phyloP scores from a whole-genome alignment of 1,140 invertebrate species.

The Rhyzopertha dominica region DNA sequence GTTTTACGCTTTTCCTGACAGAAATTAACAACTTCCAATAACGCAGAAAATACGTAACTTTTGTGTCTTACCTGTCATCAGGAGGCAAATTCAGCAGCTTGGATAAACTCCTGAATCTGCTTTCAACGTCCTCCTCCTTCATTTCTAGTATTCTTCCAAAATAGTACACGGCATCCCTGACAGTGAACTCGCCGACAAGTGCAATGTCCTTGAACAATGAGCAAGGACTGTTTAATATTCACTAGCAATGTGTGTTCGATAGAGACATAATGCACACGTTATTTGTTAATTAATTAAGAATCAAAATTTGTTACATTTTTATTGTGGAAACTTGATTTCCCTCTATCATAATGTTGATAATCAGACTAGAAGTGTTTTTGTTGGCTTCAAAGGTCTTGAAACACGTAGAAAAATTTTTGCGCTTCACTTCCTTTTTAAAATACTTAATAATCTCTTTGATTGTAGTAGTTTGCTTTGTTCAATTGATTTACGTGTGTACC shows the following conservation, averaged over 20 bases:
- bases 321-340: background rate
- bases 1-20: background rate
- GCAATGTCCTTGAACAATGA: slow-evolving; percentile 69
- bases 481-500: too few relatives aligned
- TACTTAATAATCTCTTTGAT: too few relatives aligned
- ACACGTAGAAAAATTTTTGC: background rate
- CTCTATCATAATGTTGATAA: background rate
- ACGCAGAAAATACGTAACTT: too few relatives aligned
- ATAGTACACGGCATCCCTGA: slow-evolving; percentile 78
- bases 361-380: background rate
- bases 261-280: too few relatives aligned
- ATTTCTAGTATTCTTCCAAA: slow-evolving; percentile 86
- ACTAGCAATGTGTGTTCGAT: background rate
- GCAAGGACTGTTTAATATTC: background rate
- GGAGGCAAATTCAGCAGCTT: slow-evolving; percentile 70
- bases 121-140: slow-evolving; percentile 56
- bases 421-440: too few relatives aligned
- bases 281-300: too few relatives aligned
- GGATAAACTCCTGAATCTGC: slow-evolving; percentile 63
- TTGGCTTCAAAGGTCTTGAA: background rate
- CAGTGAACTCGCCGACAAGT: slow-evolving; percentile 79
- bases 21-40: background rate
- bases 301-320: too few relatives aligned
- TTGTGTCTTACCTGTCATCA: slow-evolving; percentile 46
- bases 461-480: too few relatives aligned